Evolutionary conservation across 2,797 vertebrate species (phyloP).

Genomic region (Peromyscus aztecus): DNA sequence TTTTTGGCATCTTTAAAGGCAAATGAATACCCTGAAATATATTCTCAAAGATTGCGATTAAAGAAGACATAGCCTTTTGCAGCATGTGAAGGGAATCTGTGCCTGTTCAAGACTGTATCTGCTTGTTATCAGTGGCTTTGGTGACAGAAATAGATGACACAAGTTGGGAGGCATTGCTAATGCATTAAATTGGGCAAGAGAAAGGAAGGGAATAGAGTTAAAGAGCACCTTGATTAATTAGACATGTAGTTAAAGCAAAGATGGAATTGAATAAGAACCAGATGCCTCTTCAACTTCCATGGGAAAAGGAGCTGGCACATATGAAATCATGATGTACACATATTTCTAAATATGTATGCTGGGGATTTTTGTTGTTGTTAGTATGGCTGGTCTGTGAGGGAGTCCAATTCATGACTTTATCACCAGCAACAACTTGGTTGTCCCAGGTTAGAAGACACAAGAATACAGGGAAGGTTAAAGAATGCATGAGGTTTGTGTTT

Average conservation of each 20-base stretch:
- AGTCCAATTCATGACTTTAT: neutral
- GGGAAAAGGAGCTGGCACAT: neutral
- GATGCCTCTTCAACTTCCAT: neutral
- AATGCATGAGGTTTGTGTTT: neutral
- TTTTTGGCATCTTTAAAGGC: constrained; percentile 60
- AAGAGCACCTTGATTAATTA: constrained; percentile 46
- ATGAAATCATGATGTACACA: neutral
- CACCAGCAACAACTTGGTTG: neutral
- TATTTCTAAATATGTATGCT: neutral
- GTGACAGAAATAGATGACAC: constrained; percentile 50
- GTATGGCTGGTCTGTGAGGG: neutral
- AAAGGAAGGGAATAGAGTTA: constrained; percentile 48
- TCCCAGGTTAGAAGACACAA: too few species aligned
- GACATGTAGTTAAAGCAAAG: constrained; percentile 59
- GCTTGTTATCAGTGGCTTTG: neutral
- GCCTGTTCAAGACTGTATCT: neutral
- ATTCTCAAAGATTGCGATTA: neutral
- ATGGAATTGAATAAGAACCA: constrained; percentile 33
- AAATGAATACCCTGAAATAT: constrained; percentile 16
- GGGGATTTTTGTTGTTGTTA: too few species aligned
- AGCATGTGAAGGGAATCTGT: neutral
- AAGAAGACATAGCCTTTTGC: constrained; percentile 22
- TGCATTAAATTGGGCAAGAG: neutral
- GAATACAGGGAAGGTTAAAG: neutral
- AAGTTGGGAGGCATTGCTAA: neutral